Evolutionary conservation across 2,113 vertebrate species (phyloP).

Genomic region (Amazona guildingii): DNA sequence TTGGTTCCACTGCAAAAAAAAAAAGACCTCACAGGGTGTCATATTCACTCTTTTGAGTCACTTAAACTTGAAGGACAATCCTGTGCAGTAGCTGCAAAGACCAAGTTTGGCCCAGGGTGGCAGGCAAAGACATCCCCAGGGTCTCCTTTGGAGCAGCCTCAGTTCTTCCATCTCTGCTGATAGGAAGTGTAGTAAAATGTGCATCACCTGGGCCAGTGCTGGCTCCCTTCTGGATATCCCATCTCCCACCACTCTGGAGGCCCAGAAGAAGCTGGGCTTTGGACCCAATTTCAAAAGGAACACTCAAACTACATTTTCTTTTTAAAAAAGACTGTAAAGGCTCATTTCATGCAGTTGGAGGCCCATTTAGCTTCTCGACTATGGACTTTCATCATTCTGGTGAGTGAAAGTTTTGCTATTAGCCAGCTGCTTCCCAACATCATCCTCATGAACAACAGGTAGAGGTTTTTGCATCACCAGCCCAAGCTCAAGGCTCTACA

Average conservation of each 20-base stretch:
- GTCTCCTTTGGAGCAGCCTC: neutral
- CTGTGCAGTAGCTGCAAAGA: neutral
- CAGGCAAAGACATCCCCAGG: neutral
- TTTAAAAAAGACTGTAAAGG: neutral
- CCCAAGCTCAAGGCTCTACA: neutral
- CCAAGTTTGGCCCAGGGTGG: neutral
- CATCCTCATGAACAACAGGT: fast-evolving
- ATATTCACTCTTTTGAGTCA: no score
- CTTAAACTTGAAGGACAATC: neutral
- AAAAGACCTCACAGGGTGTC: no score
- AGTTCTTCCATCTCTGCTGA: neutral
- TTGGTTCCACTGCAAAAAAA: neutral
- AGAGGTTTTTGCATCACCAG: fast-evolving
- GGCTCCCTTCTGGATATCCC: neutral
- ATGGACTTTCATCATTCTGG: neutral
- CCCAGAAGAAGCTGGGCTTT: neutral
- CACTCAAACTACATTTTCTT: neutral
- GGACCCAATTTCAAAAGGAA: neutral
- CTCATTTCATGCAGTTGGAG: neutral
- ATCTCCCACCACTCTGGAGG: neutral
- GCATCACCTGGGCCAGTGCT: neutral
- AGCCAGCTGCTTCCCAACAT: fast-evolving
- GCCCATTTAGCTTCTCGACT: neutral
- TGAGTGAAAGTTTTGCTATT: neutral
- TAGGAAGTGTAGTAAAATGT: neutral